Conservation (phyloP, 2,888 invertebrate species). For the Melieria crassipennis region DNA sequence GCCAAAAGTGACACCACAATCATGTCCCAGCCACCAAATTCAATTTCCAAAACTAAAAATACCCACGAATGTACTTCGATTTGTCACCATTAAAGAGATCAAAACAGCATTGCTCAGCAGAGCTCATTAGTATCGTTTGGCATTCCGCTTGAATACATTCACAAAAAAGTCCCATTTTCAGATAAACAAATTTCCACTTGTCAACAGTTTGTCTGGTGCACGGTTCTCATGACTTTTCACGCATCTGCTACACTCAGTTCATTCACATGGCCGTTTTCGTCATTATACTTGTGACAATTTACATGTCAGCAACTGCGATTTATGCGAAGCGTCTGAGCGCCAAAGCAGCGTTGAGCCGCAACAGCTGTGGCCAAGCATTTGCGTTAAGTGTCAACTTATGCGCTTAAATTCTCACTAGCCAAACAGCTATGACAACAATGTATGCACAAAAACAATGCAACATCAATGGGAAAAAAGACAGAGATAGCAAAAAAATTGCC, state of each 20-base stretch:
- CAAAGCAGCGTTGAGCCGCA: neutral
- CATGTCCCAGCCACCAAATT: too few relatives aligned
- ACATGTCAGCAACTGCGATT: constrained; percentile 7
- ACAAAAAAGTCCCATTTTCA: constrained; percentile 4
- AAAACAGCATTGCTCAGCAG: too few relatives aligned
- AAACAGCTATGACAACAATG: too few relatives aligned
- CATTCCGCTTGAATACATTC: too few relatives aligned
- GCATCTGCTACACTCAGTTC: neutral
- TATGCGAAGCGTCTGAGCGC: neutral
- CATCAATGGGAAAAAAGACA: too few relatives aligned
- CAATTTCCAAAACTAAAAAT: too few relatives aligned
- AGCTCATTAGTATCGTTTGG: too few relatives aligned
- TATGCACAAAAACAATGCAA: too few relatives aligned
- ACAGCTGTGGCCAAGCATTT: constrained; percentile 7
- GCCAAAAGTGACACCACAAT: too few relatives aligned
- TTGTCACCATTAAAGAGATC: too few relatives aligned
- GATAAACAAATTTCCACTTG: constrained; percentile 10
- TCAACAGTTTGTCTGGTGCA: neutral
- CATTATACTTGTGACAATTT: neutral
- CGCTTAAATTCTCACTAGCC: neutral
- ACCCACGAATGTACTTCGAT: too few relatives aligned
- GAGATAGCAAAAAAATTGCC: too few relatives aligned
- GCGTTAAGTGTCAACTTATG: constrained; percentile 9
- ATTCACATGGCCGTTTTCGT: neutral
- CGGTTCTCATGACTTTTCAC: neutral